These are phyloP conservation scores for Yponomeuta evonymella DNA, from an alignment of 2,888 invertebrate species.

Conservation along the genomic window DNA sequence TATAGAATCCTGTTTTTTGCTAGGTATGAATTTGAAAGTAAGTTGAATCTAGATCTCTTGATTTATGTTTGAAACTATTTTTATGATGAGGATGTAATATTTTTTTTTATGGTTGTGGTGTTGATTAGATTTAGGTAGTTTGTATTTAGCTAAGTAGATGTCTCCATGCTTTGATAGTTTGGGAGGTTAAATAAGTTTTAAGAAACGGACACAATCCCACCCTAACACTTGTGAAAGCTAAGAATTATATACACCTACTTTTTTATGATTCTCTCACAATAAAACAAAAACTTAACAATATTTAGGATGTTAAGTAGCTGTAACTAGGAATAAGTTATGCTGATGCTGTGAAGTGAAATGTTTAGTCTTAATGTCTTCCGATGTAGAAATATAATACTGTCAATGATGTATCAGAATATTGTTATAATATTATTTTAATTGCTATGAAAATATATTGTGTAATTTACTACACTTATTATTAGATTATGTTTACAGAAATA, in stretches of 20 bases:
- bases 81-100: neutral
- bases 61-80: neutral
- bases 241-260: neutral
- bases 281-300: neutral
- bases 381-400: conserved; percentile 12
- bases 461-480: neutral
- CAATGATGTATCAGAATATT: neutral
- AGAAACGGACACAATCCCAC: conserved; percentile 70
- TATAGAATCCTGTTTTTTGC: no score
- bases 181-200: conserved; percentile 16
- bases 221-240: conserved; percentile 47
- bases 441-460: neutral
- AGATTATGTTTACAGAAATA: neutral
- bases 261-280: conserved; percentile 16
- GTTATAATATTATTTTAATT: neutral
- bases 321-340: conserved; percentile 22
- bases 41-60: neutral
- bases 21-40: no score
- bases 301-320: neutral
- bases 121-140: neutral
- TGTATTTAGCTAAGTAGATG: neutral
- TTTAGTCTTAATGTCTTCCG: conserved; percentile 36
- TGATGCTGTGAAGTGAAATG: conserved; percentile 18
- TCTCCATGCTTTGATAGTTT: no score
- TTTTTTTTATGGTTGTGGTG: neutral